These are phyloP conservation scores for Apostichopus leukothele DNA, from an alignment of 53 echinoderm and acorn worm genomes.

Conservation along the genomic window DNA sequence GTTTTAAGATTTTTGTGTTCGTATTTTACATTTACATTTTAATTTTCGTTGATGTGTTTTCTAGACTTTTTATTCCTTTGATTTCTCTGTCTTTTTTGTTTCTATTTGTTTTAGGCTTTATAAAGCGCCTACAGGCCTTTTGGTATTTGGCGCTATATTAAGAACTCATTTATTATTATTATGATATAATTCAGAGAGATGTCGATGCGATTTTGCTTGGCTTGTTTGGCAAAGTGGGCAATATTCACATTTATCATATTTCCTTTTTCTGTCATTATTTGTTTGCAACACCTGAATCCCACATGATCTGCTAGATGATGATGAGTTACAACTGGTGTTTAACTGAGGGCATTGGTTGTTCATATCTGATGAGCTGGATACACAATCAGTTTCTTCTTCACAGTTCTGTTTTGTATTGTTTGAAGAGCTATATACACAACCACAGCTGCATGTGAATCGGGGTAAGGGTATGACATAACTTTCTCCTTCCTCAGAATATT, in stretches of 20 bases:
- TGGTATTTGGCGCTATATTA: no score
- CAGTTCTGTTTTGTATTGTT: neutral
- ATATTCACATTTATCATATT: slow-evolving; percentile 61
- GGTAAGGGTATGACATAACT: slow-evolving; percentile 24
- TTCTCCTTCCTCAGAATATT: slow-evolving; percentile 14
- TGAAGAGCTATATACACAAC: no score
- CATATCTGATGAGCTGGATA: slow-evolving; percentile 7
- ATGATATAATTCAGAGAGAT: slow-evolving; percentile 33
- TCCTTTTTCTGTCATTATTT: slow-evolving; percentile 60
- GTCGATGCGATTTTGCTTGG: slow-evolving; percentile 58
- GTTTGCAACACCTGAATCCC: slow-evolving; percentile 59
- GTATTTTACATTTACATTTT: no score
- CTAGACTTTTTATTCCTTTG: no score
- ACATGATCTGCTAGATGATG: neutral
- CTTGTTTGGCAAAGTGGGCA: slow-evolving; percentile 61
- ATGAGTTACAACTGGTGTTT: neutral
- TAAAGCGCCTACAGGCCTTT: no score
- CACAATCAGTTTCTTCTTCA: neutral
- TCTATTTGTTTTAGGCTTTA: no score
- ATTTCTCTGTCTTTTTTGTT: no score
- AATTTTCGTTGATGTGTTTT: no score
- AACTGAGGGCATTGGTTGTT: neutral
- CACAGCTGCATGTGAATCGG: neutral
- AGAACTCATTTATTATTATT: no score
- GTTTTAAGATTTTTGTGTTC: no score